phyloP scores from a whole-genome alignment of 2,797 vertebrate species.

The Myotis pilosus region DNA sequence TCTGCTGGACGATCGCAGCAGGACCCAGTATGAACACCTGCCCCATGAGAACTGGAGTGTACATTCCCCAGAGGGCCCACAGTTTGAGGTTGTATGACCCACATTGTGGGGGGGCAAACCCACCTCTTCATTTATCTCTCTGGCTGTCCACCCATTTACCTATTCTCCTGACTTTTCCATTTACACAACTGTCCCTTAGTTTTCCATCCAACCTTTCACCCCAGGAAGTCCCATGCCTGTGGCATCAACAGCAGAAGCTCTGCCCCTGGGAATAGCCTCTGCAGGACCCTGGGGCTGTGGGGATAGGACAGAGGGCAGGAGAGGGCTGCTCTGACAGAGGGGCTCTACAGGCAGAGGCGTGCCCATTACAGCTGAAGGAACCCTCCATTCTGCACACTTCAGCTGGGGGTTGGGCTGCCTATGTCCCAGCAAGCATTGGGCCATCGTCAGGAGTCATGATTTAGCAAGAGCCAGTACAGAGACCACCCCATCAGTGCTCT shows the following conservation, averaged over 20 bases:
- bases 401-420: not conserved
- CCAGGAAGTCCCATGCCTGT: not conserved
- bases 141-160: not conserved
- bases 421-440: not conserved
- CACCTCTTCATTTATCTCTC: too few species aligned
- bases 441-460: not conserved
- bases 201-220: not conserved
- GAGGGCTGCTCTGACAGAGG: not conserved
- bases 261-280: not conserved
- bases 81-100: not conserved
- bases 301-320: not conserved
- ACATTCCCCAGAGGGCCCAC: not conserved
- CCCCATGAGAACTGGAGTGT: not conserved
- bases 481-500: not conserved
- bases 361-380: not conserved
- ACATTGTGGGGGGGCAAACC: not conserved
- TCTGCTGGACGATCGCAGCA: not conserved
- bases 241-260: not conserved
- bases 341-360: not conserved
- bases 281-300: not conserved
- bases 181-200: not conserved
- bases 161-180: not conserved
- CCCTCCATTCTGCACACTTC: not conserved
- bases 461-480: not conserved
- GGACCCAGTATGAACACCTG: not conserved